Percentiles rank a stretch among this genome's conserved stretches.
Evolutionary conservation across 2,797 vertebrate genomes (phyloP).

Genomic region (Chiloscyllium punctatum): DNA sequence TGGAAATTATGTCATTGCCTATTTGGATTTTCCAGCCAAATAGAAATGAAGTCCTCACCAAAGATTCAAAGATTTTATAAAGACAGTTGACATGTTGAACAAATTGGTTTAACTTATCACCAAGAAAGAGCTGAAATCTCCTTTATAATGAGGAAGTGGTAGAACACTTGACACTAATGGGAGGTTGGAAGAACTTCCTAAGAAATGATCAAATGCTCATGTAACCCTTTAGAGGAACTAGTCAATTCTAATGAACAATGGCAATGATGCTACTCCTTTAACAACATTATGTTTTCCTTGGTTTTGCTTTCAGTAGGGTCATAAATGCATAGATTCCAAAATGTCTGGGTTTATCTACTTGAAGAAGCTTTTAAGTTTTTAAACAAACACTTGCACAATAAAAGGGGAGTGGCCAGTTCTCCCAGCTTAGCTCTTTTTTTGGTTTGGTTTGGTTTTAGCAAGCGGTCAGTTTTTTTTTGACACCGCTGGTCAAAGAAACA

Average conservation of each 20-base stretch:
- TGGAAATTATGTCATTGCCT: neutral
- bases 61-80: neutral
- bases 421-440: no score
- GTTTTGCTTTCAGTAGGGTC: no score
- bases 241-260: neutral
- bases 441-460: no score
- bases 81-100: neutral
- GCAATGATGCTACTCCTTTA: no score
- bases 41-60: neutral
- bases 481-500: no score
- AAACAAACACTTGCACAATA: no score
- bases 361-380: no score
- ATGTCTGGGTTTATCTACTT: no score
- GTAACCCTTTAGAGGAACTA: neutral
- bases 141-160: neutral
- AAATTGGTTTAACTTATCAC: neutral
- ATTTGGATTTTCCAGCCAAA: neutral
- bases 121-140: neutral
- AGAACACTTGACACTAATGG: neutral
- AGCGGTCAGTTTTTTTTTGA: no score
- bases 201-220: neutral
- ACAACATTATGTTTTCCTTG: no score
- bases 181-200: neutral
- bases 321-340: no score
- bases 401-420: no score